phyloP scores from a whole-genome alignment of 2,888 invertebrate species.

The Thecocarcelia acutangulata region DNA sequence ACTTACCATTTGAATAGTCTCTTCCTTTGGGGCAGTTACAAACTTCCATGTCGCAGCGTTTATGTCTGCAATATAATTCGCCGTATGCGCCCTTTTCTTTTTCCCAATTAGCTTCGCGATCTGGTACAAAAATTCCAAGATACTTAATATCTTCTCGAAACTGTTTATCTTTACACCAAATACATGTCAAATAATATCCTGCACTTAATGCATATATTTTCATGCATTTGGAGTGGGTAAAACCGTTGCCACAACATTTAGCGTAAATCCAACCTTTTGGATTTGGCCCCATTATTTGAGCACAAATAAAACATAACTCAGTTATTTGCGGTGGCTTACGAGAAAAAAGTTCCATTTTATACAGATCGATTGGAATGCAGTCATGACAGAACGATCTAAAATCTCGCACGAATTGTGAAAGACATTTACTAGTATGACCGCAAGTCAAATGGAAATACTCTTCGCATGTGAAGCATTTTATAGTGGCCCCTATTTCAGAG shows the following conservation, averaged over 20 bases:
- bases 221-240: conserved; percentile 76
- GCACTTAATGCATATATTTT: conserved; percentile 76
- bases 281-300: conserved; percentile 55
- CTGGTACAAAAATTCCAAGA: conserved; percentile 78
- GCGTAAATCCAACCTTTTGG: conserved; percentile 71
- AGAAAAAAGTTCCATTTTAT: conserved; percentile 29
- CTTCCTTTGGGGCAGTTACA: conserved; percentile 87
- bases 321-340: neutral
- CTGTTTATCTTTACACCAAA: conserved; percentile 75
- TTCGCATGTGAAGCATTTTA: conserved; percentile 74
- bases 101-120: conserved; percentile 92
- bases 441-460: conserved; percentile 75
- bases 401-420: conserved; percentile 72
- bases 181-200: conserved; percentile 78
- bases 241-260: conserved; percentile 77
- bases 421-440: conserved; percentile 72
- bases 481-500: conserved; percentile 70
- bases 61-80: conserved; percentile 85
- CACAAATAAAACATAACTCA: conserved; percentile 75
- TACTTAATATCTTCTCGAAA: conserved; percentile 76
- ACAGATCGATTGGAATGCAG: conserved; percentile 73
- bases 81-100: conserved; percentile 86
- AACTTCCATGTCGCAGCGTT: conserved; percentile 83
- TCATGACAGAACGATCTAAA: conserved; percentile 75
- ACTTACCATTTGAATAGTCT: conserved; percentile 74